Evolutionary conservation across 2,113 vertebrate genomes (phyloP).

Genomic region (Cettia cetti): DNA sequence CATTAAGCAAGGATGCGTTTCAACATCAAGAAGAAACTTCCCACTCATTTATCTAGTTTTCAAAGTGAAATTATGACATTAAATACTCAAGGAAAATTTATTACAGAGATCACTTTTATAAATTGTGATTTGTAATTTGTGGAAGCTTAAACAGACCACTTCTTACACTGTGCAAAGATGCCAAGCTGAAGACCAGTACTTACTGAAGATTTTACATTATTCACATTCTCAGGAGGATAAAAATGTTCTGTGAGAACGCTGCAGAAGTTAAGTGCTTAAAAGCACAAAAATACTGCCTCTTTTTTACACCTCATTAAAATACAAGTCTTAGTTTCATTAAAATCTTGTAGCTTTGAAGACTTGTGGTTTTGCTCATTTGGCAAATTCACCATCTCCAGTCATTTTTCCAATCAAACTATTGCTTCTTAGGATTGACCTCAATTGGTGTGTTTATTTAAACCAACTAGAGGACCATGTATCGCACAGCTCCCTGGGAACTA

Average conservation of each 20-base stretch:
- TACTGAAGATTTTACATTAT: background rate
- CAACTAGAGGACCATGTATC: background rate
- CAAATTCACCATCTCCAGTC: background rate
- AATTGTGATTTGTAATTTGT: background rate
- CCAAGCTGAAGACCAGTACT: background rate
- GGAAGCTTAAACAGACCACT: background rate
- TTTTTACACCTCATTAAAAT: background rate
- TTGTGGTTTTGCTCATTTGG: background rate
- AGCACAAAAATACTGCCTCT: background rate
- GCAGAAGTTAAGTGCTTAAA: background rate
- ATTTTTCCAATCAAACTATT: background rate
- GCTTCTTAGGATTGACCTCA: background rate
- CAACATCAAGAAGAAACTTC: background rate
- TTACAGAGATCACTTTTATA: background rate
- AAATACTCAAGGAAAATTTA: background rate
- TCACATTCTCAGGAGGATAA: background rate
- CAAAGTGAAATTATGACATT: background rate
- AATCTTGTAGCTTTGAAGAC: background rate
- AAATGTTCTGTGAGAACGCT: background rate
- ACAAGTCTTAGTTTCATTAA: background rate
- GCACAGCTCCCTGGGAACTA: background rate
- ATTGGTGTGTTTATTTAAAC: background rate
- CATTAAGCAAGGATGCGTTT: constrained; percentile 4
- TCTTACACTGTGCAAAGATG: background rate
- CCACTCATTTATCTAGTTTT: background rate